Conservation (phyloP, 1,140 invertebrate species). For the Meloidogyne chitwoodi region DNA sequence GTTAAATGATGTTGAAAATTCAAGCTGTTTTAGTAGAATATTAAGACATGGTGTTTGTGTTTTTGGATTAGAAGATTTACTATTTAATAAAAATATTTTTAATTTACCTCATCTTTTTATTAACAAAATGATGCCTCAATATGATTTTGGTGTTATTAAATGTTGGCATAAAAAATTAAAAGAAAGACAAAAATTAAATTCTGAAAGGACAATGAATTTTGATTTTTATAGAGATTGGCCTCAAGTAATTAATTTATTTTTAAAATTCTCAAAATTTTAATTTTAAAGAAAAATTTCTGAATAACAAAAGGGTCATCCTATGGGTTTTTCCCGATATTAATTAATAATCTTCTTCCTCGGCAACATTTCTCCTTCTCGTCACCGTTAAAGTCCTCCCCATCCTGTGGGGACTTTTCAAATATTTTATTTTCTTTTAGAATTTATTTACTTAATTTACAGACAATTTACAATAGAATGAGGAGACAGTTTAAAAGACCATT, state of each 20-base stretch:
- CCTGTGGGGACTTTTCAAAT: too few relatives aligned
- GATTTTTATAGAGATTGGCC: neutral
- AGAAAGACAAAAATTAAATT: neutral
- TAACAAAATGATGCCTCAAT: conserved; percentile 62
- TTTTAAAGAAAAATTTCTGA: too few relatives aligned
- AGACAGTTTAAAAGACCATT: neutral
- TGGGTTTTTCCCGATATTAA: too few relatives aligned
- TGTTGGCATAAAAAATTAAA: conserved; percentile 19
- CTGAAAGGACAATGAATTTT: neutral
- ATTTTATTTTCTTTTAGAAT: neutral
- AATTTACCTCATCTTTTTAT: conserved; percentile 64
- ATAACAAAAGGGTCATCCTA: too few relatives aligned
- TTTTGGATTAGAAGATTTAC: conserved; percentile 19
- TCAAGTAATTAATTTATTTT: neutral
- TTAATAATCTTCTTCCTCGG: too few relatives aligned
- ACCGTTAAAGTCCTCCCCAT: too few relatives aligned
- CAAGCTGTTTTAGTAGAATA: conserved; percentile 39
- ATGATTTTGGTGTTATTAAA: conserved; percentile 64
- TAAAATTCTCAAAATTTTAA: too few relatives aligned
- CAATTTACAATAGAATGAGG: neutral
- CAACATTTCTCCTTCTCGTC: too few relatives aligned
- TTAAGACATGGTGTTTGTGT: conserved; percentile 12
- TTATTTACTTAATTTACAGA: neutral
- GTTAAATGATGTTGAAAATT: neutral
- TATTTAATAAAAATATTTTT: neutral